These are phyloP conservation scores for Hirundo rustica DNA, from an alignment of 2,797 vertebrate genomes.

Conservation along the genomic window DNA sequence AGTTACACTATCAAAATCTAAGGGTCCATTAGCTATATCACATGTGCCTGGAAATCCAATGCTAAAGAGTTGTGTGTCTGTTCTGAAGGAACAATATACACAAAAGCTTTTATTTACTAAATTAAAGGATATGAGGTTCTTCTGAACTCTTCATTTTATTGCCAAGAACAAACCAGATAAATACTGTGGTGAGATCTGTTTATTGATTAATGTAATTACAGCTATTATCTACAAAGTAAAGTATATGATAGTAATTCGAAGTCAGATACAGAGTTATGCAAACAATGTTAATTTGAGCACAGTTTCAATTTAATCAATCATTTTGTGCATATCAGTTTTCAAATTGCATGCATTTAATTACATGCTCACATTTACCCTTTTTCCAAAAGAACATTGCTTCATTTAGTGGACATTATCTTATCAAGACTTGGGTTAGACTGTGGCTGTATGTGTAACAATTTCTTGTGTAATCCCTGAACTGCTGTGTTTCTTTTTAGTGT, in stretches of 20 bases:
- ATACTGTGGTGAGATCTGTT: conserved; percentile 11
- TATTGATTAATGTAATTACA: conserved; percentile 47
- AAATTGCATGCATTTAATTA: neutral
- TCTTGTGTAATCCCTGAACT: neutral
- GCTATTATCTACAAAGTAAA: conserved; percentile 10
- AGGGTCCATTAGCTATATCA: neutral
- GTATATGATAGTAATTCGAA: neutral
- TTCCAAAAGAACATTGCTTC: neutral
- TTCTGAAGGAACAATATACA: neutral
- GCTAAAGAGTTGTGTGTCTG: neutral
- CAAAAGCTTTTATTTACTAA: conserved; percentile 19
- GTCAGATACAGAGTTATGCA: neutral
- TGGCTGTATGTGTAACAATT: neutral
- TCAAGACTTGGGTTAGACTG: neutral
- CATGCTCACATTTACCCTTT: neutral
- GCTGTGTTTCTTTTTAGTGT: neutral
- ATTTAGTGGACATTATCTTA: neutral
- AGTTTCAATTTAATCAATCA: neutral
- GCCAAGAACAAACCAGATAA: conserved; percentile 21
- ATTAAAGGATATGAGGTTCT: neutral
- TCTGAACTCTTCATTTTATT: conserved; percentile 5
- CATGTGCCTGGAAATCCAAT: neutral
- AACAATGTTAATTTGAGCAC: neutral
- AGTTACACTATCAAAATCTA: neutral
- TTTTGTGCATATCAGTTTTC: neutral